A percentile compares a stretch with the other conserved stretches of the same genome.
Evolutionary conservation across 2,888 invertebrate species (phyloP).

Genomic region (Drosophila maculinotata): DNA sequence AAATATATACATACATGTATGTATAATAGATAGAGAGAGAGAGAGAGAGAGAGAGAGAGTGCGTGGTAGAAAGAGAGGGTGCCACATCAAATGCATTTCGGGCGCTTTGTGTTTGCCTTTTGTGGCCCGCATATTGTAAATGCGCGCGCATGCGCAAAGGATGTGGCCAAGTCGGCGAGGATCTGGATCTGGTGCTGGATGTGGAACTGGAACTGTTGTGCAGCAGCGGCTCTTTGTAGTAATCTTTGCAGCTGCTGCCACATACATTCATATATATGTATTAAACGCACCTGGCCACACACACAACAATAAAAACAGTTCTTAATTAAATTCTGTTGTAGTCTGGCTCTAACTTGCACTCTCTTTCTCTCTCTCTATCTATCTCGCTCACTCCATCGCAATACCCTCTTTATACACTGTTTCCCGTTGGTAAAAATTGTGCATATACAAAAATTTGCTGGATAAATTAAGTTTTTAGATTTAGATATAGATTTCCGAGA

Average conservation of each 20-base stretch:
- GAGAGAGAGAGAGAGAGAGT: background rate
- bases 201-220: constrained; percentile 13
- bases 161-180: constrained; percentile 43
- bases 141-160: constrained; percentile 82
- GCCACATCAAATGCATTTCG: constrained; percentile 66
- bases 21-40: constrained; percentile 1
- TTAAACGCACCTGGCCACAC: constrained; percentile 55
- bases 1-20: background rate
- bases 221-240: constrained; percentile 21
- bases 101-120: constrained; percentile 38
- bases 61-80: background rate
- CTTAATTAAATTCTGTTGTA: constrained; percentile 53
- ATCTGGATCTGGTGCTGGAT: constrained; percentile 1
- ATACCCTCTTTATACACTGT: too few species aligned
- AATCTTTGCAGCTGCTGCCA: constrained; percentile 53
- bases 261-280: constrained; percentile 1
- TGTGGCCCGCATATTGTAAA: constrained; percentile 53
- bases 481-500: too few species aligned
- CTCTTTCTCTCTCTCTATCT: too few species aligned
- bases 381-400: background rate
- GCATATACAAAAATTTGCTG: too few species aligned
- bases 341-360: too few species aligned
- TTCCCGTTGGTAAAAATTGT: too few species aligned
- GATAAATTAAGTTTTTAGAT: too few species aligned
- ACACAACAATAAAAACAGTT: constrained; percentile 16